Evolutionary conservation across 2,113 vertebrate genomes (phyloP), one percentile per base, ranked within the genome.

Genomic region (Triplophysa tibetana): DNA sequence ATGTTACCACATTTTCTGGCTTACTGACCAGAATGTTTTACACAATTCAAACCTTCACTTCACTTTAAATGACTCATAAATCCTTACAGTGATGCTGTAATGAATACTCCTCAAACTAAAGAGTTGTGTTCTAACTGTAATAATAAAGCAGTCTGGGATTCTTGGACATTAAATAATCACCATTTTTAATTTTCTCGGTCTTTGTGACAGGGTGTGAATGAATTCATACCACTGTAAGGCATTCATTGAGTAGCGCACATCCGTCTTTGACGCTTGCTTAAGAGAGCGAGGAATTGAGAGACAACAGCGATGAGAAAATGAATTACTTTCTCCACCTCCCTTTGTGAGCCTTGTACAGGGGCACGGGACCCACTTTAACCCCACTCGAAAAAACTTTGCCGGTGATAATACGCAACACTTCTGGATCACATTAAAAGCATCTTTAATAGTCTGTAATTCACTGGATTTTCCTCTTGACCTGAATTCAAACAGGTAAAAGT

Each of bases 31-130:
- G 14, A 61, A 16, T 1, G 3, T 8, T 58, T 58, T n/a, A 61
- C 38, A 45, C 72, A 74, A 61, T 38, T 41, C 19, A 61, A 74
- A 26, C 72, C 50, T 74, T 14, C 14, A 9, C 58, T 61, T 19
- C 38, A 4, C 45, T 45, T 74, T 61, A 11, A 74, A 74, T 62
- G 38, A 45, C 56, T 61, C 21, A 74, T 43, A 45, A 45, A 45
- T 62, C 41, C 56, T 43, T 60, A 29, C 54, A 60, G 52, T 41
- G 7, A 73, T 52, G 17, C 13, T 23, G 33, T 74, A 74, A 74
- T 74, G 61, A 74, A 74, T 74, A 16, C 13, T 24, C 10, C 56
- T 43, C 56, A 14, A 70, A 54, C 7, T 23, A 12, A 73, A 60
- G 54, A 61, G 14, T 61, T 19, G 38, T 4, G 38, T 4, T 45